Evolutionary conservation across 92 coral and sea anemone species (phyloP).

Genomic region (Pocillopora meandrina): DNA sequence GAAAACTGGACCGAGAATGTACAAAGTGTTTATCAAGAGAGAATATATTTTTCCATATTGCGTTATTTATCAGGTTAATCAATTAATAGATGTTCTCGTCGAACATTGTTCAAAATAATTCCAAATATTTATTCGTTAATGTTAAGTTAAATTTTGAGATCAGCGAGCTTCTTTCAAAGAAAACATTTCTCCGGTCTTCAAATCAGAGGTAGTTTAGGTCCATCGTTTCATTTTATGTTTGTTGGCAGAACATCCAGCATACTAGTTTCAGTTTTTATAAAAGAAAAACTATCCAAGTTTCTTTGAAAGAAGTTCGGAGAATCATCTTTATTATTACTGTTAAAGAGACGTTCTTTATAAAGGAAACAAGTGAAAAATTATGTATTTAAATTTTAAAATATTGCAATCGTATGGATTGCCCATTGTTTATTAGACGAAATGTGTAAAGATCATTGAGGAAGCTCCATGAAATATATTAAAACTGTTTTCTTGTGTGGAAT

Average conservation of each 20-base stretch:
- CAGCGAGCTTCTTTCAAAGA: conserved; percentile 10
- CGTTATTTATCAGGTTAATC: conserved; percentile 52
- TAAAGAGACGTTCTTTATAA: conserved; percentile 1
- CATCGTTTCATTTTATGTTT: too few species aligned
- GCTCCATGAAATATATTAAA: conserved; percentile 11
- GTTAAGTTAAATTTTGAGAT: neutral
- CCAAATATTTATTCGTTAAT: neutral
- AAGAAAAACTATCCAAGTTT: neutral
- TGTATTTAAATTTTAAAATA: conserved; percentile 14
- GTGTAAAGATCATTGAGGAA: conserved; percentile 43
- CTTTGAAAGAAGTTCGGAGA: conserved; percentile 16
- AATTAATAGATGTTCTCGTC: conserved; percentile 5
- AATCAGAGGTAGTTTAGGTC: too few species aligned
- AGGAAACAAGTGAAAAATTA: neutral
- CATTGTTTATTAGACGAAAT: conserved; percentile 31
- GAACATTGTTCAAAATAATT: conserved; percentile 1
- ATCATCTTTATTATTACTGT: neutral
- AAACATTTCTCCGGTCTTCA: neutral
- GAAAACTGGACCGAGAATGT: conserved; percentile 39
- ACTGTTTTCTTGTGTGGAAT: neutral
- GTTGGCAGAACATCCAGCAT: too few species aligned
- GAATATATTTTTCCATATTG: conserved; percentile 91
- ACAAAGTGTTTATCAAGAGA: conserved; percentile 64
- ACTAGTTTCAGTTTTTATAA: too few species aligned
- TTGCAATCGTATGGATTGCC: neutral